Conservation (phyloP, 2,113 vertebrate species). For the Copsychus sechellarum region DNA sequence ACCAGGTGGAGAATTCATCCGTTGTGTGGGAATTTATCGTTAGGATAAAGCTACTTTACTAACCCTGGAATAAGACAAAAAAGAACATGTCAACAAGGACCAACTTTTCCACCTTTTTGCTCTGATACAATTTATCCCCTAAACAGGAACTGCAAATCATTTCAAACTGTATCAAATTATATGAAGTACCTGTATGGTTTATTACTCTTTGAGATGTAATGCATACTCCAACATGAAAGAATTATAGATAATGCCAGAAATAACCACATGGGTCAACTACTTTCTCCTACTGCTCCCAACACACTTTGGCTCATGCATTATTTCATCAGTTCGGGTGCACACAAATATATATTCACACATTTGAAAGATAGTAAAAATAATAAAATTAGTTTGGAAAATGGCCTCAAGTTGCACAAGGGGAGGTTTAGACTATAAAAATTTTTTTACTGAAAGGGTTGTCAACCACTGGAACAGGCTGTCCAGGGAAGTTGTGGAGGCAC, state of each 20-base stretch:
- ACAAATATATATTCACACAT: background rate
- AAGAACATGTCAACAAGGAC: background rate
- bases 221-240: background rate
- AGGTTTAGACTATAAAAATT: background rate
- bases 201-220: background rate
- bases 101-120: background rate
- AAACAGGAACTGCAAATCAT: background rate
- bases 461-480: background rate
- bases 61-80: background rate
- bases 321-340: background rate
- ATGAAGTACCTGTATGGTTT: background rate
- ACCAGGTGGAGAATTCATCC: background rate
- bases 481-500: background rate
- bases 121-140: background rate
- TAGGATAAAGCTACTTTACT: background rate
- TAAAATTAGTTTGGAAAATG: background rate
- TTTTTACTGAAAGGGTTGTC: background rate
- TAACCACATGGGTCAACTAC: background rate
- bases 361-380: background rate
- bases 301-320: background rate
- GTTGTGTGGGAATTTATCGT: background rate
- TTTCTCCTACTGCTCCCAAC: background rate
- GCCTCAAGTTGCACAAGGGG: background rate
- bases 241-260: background rate
- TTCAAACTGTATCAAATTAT: background rate